Evolutionary conservation across 2,797 vertebrate genomes (phyloP).

Genomic region (Eulemur coronatus): DNA sequence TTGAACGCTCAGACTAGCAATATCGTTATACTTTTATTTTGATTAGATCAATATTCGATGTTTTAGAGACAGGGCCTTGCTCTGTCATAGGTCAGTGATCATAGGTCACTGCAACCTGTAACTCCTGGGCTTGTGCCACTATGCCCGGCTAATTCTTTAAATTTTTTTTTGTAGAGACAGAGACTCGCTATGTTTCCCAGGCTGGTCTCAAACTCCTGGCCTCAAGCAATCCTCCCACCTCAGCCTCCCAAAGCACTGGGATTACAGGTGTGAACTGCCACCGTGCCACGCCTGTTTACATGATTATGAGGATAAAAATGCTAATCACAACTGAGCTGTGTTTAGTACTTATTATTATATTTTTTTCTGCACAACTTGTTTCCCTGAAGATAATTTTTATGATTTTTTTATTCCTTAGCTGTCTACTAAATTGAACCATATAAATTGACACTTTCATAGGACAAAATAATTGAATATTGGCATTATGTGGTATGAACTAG

Average conservation of each 20-base stretch:
- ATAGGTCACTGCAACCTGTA: too few relatives aligned
- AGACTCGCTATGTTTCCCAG: too few relatives aligned
- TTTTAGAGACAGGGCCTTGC: neutral
- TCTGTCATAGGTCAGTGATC: too few relatives aligned
- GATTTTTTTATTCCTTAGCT: neutral
- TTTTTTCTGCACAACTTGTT: neutral
- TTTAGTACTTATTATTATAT: neutral
- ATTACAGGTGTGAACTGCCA: too few relatives aligned
- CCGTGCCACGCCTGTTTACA: too few relatives aligned
- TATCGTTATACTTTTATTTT: neutral
- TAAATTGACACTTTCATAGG: neutral
- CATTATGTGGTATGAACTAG: neutral
- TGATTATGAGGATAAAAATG: neutral
- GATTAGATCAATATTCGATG: neutral
- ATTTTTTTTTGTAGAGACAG: too few relatives aligned
- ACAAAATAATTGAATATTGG: neutral
- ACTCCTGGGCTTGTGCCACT: too few relatives aligned
- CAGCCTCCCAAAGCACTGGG: too few relatives aligned
- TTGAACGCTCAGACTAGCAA: neutral
- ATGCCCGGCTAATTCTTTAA: too few relatives aligned
- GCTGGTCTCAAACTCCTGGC: too few relatives aligned
- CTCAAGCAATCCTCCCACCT: too few relatives aligned
- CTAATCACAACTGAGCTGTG: neutral
- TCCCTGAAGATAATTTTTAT: neutral
- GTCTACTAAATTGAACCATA: neutral